Evolutionary conservation across 1,140 invertebrate genomes (phyloP).

Genomic region (Drosophila funebris): DNA sequence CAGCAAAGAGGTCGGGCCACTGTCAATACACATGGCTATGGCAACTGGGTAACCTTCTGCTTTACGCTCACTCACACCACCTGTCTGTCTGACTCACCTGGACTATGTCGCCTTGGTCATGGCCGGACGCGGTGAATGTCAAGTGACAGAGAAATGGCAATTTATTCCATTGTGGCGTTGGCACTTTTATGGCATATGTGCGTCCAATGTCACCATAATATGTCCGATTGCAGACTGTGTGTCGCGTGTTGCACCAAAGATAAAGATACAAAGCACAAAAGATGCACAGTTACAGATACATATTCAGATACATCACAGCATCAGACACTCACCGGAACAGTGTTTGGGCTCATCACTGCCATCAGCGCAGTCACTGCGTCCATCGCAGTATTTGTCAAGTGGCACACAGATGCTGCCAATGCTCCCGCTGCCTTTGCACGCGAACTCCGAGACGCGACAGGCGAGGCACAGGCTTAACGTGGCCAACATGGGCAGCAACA

Average conservation of each 20-base stretch:
- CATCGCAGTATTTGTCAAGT: constrained; percentile 94
- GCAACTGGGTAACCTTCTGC: not conserved
- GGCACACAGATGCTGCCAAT: constrained; percentile 89
- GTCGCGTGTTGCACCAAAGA: not conserved
- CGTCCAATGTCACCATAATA: constrained; percentile 94
- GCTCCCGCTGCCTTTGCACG: constrained; percentile 89
- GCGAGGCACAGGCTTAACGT: constrained; percentile 72
- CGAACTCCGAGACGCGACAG: constrained; percentile 92
- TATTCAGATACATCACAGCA: not conserved
- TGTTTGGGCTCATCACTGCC: constrained; percentile 91
- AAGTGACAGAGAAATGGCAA: constrained; percentile 94
- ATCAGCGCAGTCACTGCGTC: constrained; percentile 92
- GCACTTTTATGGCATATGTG: constrained; percentile 90
- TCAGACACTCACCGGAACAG: constrained; percentile 88
- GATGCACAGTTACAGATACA: constrained; percentile 4
- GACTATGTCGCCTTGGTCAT: constrained; percentile 92
- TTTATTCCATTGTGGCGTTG: constrained; percentile 87
- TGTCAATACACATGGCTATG: too few relatives aligned
- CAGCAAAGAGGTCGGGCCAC: not conserved
- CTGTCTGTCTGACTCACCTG: constrained; percentile 85
- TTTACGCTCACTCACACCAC: not conserved
- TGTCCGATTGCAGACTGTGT: constrained; percentile 92
- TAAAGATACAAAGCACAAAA: constrained; percentile 7
- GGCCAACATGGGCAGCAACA: constrained; percentile 46
- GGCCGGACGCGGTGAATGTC: constrained; percentile 94